phyloP scores from a whole-genome alignment of 2,888 invertebrate species.

The Nasonia oneida region DNA sequence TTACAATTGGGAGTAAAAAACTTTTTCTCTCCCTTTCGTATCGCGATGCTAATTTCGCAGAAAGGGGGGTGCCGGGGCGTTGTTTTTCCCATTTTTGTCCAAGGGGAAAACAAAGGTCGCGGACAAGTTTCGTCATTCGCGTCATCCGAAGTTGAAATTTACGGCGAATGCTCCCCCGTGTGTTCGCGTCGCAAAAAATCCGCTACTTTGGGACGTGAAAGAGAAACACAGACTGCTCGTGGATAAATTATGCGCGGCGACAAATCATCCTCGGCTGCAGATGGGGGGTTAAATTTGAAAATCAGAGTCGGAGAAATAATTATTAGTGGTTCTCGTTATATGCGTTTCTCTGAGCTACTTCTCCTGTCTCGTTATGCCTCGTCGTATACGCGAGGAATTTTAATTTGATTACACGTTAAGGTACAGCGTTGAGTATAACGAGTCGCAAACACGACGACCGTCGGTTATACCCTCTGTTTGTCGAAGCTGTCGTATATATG shows the following conservation, averaged over 20 bases:
- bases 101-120: neutral
- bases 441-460: too few relatives aligned
- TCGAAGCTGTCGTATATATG: too few relatives aligned
- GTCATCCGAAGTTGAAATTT: conserved; percentile 44
- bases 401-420: neutral
- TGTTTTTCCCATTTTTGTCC: neutral
- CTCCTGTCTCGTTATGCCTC: neutral
- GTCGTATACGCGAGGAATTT: neutral
- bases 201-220: neutral
- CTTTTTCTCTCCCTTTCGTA: neutral
- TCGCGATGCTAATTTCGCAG: conserved; percentile 18
- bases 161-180: conserved; percentile 13
- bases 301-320: conserved; percentile 23
- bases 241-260: conserved; percentile 28
- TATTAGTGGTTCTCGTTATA: neutral
- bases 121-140: conserved; percentile 44
- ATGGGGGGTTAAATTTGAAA: conserved; percentile 28
- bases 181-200: neutral
- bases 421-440: too few relatives aligned
- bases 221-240: neutral
- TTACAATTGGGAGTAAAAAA: neutral
- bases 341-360: neutral
- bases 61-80: neutral
- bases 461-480: too few relatives aligned
- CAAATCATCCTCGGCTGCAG: conserved; percentile 1